phyloP scores from a whole-genome alignment of 2,113 vertebrate species.

The Mustelus asterias region DNA sequence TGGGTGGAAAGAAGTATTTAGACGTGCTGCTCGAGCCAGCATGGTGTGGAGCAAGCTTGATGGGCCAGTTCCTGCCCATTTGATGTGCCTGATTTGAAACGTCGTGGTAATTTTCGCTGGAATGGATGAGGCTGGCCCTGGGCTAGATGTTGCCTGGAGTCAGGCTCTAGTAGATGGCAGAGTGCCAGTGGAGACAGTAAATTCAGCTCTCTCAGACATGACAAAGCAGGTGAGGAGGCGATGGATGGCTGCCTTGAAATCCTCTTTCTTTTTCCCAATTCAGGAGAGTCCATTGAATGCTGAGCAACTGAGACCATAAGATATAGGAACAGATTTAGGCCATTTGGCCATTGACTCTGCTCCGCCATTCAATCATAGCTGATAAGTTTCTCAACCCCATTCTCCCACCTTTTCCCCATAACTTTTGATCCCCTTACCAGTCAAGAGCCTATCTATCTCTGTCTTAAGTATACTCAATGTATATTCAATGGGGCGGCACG shows the following conservation, averaged over 20 bases:
- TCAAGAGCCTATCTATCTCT: no score
- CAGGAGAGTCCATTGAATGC: background rate
- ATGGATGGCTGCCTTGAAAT: background rate
- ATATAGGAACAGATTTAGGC: no score
- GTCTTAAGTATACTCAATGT: no score
- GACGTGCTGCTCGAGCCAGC: no score
- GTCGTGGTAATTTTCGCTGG: background rate
- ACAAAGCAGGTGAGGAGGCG: no score
- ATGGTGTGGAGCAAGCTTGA: background rate
- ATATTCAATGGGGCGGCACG: no score
- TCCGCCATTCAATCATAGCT: no score
- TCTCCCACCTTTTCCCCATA: no score
- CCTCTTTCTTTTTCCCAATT: background rate
- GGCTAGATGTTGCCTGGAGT: background rate
- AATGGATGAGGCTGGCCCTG: background rate
- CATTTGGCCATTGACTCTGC: no score
- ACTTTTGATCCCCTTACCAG: no score
- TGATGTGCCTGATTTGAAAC: background rate
- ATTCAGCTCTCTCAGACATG: background rate
- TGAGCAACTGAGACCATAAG: background rate
- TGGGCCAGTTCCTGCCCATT: background rate
- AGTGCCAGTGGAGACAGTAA: background rate
- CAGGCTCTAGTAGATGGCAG: background rate
- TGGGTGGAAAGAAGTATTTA: background rate
- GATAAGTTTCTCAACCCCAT: no score